Base-by-base conservation (phyloP, 2,888 invertebrate species). In the Ypsolopha sequella region DNA sequence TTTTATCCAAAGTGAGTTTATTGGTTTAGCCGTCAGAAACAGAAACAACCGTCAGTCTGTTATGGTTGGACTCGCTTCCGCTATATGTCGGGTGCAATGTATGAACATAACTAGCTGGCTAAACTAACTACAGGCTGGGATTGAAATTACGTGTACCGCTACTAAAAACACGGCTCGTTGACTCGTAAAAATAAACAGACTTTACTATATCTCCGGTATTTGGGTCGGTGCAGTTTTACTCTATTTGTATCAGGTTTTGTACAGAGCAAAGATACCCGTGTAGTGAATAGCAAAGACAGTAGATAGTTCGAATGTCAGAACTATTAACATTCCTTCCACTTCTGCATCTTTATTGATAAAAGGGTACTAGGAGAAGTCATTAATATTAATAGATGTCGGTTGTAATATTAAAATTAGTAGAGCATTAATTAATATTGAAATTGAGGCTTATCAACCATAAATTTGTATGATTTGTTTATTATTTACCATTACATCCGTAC, bases 61-160 rank as follows among this genome's bases (percentile, higher is more conserved):
- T 81, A 80, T 81, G 80, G 70, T 76, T 80, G 62, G 65, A 62
- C 64, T 71, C 69, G 74, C 73, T 82, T 82, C 82, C 82, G 82
- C 73, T 72, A 63, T 70, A 68, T 57, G 24, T 24, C 24, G 59
- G 56, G 39, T n/a, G 39, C 39, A 39, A 39, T 35, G 34, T 36
- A 45, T 24, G 34, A 9, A 45, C 34, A 8, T 6, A 43, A 53
- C 59, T 57, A 56, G 60, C 54, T 58, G 56, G 58, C 54, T 60
- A 59, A 58, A 61, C 62, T 64, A 14, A 43, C 43, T 43, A 43
- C 8, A 13, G 8, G 13, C 13, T 43, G 11, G n/a, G 10, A 41
- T 24, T 24, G 2, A 24, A 24, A 24, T 4, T 24, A 24, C 24
- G 43, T 13, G 14, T 14, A 57, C 61, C 59, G 64, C 36, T 52